Evolutionary conservation across 2,113 vertebrate species (phyloP).

Genomic region (Tiliqua scincoides): DNA sequence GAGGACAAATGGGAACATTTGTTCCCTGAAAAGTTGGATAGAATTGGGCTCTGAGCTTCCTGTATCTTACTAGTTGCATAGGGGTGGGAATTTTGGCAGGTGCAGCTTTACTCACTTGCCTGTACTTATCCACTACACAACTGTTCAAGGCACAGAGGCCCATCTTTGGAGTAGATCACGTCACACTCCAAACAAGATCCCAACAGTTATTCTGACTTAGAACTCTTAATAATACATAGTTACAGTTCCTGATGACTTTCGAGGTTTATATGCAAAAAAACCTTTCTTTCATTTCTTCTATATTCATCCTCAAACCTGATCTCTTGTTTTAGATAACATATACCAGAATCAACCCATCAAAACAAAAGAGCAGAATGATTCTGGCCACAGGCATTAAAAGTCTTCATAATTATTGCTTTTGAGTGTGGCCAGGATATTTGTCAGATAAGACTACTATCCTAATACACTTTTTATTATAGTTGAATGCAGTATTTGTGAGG

Average conservation of each 20-base stretch:
- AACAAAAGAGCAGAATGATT: neutral
- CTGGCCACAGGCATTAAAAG: neutral
- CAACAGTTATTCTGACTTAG: constrained; percentile 53
- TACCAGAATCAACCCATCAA: neutral
- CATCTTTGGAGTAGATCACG: neutral
- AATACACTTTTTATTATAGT: constrained; percentile 54
- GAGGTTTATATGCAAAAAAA: constrained; percentile 2
- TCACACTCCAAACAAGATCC: neutral
- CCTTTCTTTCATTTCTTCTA: constrained; percentile 14
- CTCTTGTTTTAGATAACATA: neutral
- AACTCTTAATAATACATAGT: constrained; percentile 61
- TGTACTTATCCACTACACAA: neutral
- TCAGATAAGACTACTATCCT: neutral
- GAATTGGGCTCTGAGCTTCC: too few relatives aligned
- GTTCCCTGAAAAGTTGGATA: too few relatives aligned
- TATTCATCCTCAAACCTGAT: neutral
- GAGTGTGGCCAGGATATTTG: neutral
- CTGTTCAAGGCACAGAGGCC: neutral
- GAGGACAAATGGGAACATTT: too few relatives aligned
- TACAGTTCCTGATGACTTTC: constrained; percentile 48
- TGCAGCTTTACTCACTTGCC: neutral
- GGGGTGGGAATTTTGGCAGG: neutral
- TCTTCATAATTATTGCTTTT: neutral
- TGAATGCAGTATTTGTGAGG: constrained; percentile 69
- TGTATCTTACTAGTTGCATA: neutral